Evolutionary conservation across 2,888 invertebrate species (phyloP), one percentile per base, ranked within the genome.

Genomic region (Notocelia uddmanniana): DNA sequence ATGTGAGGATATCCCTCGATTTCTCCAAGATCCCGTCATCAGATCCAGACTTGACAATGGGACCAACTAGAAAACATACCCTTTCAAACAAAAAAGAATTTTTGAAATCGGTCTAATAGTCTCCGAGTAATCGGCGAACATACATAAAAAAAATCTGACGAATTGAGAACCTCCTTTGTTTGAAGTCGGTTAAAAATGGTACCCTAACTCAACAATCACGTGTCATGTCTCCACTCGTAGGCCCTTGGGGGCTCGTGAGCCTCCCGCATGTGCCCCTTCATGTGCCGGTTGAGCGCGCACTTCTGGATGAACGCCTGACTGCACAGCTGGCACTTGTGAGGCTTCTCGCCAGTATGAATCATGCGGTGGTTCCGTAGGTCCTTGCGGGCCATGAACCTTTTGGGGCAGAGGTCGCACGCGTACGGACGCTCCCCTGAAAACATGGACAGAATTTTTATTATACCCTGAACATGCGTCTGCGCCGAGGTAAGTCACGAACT

Each of bases 211-310:
- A 55, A 59, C 60, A 34, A 67, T 73, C 68, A 73, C 62, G 73
- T 15, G 13, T 68, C 72, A 19, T 57, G 23, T 19, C 69, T 41
- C 73, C 73, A 69, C 54, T 73, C 73, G 2, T 68, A 70, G 8
- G 58, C 23, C 23, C 9, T 45, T 19, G 0, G 55, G 15, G 76
- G 76, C n/a, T 73, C 77, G 3, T 31, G 31, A 1, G 75, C 80
- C 19, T 80, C 78, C 75, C 86, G 83, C 52, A 84, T 79, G 55
- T 84, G 84, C 0, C 83, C 85, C 89, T 98, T 97, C 98, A 98
- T 98, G 89, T 98, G 98, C 80, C 98, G 96, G 37, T 98, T 98
- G 15, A 98, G 94, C 79, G 98, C 98, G 91, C 98, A 98, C 78
- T 98, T 95, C 90, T 97, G 97, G 87, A 98, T 98, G 89, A 98